Percentiles rank a stretch among this genome's conserved stretches.
phyloP scores from a whole-genome alignment of 1,140 invertebrate species.

The Zaprionus africanus region DNA sequence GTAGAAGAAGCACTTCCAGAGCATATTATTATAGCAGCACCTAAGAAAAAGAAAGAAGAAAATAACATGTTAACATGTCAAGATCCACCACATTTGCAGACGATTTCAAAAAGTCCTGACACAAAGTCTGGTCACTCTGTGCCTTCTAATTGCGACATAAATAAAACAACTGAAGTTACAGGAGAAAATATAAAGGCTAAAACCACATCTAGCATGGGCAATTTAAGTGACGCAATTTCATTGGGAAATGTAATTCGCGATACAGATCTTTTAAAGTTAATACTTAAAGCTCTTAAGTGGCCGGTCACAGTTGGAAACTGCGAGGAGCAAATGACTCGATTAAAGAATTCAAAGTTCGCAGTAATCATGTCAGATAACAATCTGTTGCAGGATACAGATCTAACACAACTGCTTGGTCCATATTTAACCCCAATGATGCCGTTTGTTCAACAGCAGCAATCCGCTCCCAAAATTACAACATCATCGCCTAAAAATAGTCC shows the following conservation, averaged over 20 bases:
- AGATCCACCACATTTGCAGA: conserved; percentile 30
- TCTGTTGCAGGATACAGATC: conserved; percentile 78
- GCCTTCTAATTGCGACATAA: conserved; percentile 10
- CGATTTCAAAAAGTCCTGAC: conserved; percentile 5
- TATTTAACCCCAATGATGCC: conserved; percentile 72
- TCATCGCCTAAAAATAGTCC: conserved; percentile 31
- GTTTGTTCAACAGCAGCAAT: conserved; percentile 53
- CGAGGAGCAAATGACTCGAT: conserved; percentile 70
- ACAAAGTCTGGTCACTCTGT: conserved; percentile 13
- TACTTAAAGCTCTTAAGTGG: conserved; percentile 82
- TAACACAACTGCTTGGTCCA: conserved; percentile 77
- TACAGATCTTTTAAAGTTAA: conserved; percentile 75
- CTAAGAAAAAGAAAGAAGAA: conserved; percentile 73
- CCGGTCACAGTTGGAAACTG: conserved; percentile 64
- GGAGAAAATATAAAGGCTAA: conserved; percentile 12
- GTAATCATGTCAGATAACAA: conserved; percentile 78
- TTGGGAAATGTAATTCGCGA: conserved; percentile 78
- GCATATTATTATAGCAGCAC: conserved; percentile 76
- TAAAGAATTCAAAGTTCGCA: conserved; percentile 76
- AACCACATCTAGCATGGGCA: conserved; percentile 45
- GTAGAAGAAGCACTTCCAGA: conserved; percentile 71
- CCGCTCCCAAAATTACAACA: not conserved
- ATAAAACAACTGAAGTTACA: not conserved
- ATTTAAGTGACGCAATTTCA: conserved; percentile 68
- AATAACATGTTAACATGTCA: not conserved